Base-by-base conservation (phyloP, 2,888 invertebrate species). In the Tricholauxania praeusta region DNA sequence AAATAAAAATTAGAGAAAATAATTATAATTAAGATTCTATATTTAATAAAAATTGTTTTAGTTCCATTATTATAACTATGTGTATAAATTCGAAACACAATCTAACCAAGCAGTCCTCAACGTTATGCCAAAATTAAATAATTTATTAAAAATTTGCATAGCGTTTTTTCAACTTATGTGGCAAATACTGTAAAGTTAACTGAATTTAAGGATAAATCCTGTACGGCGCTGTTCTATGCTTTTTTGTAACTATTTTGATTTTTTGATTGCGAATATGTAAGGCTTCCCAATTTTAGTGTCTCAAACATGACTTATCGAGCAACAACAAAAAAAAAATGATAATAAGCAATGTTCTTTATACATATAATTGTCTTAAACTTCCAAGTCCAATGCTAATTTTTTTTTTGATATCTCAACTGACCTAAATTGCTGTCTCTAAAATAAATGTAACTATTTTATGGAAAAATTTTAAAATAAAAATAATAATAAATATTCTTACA, bases 341-440 rank as follows among this genome's bases (percentile, higher is more conserved):
- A 28, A 39, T 39, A 39, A 6, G 10, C 39, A 39, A 39, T 5
- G 10, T 39, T 8, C 39, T 8, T 8, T 39, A 39, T 39, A 39
- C 39, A 39, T 10, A 28, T 28, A 28, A 85, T 85, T 85, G 84
- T 83, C 78, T 77, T 76, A 76, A 76, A 80, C 78, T 78, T 78
- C 78, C 77, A 74, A 77, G 76, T 76, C 79, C 78, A 80, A 76
- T 79, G 78, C 78, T 80, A 80, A 79, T 77, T 76, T 72, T 32
- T n/a, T n/a, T 70, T 28, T 1, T n/a, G 19, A 51, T 48, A 8
- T 39, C 39, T 39, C 8, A 39, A 39, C 39, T 39, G 3, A 22
- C 2, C 57, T 19, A 57, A 55, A 22, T 22, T 22, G 14, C 28
- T 64, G 14, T 14, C 7, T 28, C 57, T 57, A 22, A 57, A 28